Conservation (phyloP, 1,140 invertebrate genomes). For the Aphelenchoides avenae region DNA sequence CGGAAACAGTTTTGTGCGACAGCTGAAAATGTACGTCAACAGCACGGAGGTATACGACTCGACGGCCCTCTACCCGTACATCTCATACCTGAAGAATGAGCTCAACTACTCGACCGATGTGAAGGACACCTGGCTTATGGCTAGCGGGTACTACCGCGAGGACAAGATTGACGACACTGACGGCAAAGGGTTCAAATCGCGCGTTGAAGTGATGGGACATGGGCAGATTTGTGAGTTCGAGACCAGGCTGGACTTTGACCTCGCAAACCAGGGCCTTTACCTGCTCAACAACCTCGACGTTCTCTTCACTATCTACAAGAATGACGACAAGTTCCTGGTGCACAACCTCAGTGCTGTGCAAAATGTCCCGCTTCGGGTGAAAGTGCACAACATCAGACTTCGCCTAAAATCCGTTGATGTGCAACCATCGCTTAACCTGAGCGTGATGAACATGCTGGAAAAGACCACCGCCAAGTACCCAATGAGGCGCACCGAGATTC, state of each 20-base stretch:
- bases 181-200: conserved; percentile 9
- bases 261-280: conserved; percentile 24
- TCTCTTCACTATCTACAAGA: conserved; percentile 18
- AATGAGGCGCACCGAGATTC: conserved; percentile 21
- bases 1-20: conserved; percentile 29
- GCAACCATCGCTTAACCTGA: conserved; percentile 21
- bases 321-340: conserved; percentile 17
- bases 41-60: conserved; percentile 25
- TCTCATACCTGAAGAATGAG: conserved; percentile 24
- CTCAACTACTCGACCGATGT: conserved; percentile 1
- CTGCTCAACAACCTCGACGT: conserved; percentile 28
- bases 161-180: not conserved
- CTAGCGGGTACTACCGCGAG: conserved; percentile 19
- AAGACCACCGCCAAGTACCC: conserved; percentile 12
- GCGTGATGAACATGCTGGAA: conserved; percentile 10
- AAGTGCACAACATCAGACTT: conserved; percentile 14
- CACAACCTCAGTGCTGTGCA: conserved; percentile 1
- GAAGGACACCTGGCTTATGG: conserved; percentile 2
- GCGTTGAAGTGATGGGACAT: not conserved
- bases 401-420: conserved; percentile 25
- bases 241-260: conserved; percentile 31
- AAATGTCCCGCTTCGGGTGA: not conserved
- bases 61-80: conserved; percentile 15
- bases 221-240: conserved; percentile 8
- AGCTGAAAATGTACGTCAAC: conserved; percentile 18